Evolutionary conservation across 2,888 invertebrate genomes (phyloP).

Genomic region (Perizoma flavofasciatum): DNA sequence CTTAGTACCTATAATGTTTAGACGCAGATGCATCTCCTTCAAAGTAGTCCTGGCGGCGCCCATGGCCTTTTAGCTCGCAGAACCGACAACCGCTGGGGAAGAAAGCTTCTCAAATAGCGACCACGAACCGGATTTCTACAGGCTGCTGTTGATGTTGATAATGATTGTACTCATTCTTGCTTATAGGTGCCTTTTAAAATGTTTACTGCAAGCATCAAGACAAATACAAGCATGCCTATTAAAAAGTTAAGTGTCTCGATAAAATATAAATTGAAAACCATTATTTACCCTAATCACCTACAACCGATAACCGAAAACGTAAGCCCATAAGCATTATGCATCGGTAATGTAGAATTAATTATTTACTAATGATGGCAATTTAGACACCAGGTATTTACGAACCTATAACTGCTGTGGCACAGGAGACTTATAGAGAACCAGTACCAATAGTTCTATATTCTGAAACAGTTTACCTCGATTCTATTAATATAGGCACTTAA

Average conservation of each 20-base stretch:
- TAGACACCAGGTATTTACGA: slow-evolving; percentile 30
- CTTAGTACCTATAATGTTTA: too few relatives aligned
- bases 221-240: slow-evolving; percentile 20
- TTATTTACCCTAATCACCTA: slow-evolving; percentile 34
- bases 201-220: slow-evolving; percentile 7
- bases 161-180: too few relatives aligned
- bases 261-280: slow-evolving; percentile 37
- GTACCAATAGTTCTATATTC: slow-evolving; percentile 6
- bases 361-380: slow-evolving; percentile 37
- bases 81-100: too few relatives aligned
- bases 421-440: slow-evolving; percentile 11
- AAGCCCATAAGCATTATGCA: slow-evolving; percentile 33
- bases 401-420: slow-evolving; percentile 6
- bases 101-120: too few relatives aligned
- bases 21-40: too few relatives aligned
- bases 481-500: too few relatives aligned
- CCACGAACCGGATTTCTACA: too few relatives aligned
- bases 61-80: too few relatives aligned
- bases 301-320: slow-evolving; percentile 31
- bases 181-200: background rate
- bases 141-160: too few relatives aligned
- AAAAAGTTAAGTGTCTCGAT: slow-evolving; percentile 33
- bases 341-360: slow-evolving; percentile 35
- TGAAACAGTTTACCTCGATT: too few relatives aligned
- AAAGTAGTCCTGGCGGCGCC: too few relatives aligned